Base-by-base conservation (phyloP, 2,113 vertebrate species). In the Oreochromis spilurus region DNA sequence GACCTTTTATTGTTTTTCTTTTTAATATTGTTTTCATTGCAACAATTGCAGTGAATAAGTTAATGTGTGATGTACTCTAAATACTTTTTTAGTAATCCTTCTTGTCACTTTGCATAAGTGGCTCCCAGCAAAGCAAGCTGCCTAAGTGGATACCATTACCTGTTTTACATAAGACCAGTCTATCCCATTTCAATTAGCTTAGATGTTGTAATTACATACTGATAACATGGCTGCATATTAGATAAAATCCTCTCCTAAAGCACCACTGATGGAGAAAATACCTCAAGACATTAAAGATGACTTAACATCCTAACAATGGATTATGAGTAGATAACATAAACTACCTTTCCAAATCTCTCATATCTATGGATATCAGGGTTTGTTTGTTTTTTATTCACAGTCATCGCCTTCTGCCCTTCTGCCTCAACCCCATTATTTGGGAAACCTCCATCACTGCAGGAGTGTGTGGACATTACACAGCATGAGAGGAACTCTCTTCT, bases 381-480 rank as follows among this genome's bases (percentile, higher is more conserved):
- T 19, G 12, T 36, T 1, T 16, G 65, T 50, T 10, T 17, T 79
- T 38, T 31, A 36, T 82, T 43, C 16, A 17, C 19, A 7, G 29
- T 45, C 79, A 60, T 77, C 6, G 21, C 77, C 87, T 81, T 88
- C 81, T 90, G 70, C 79, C 45, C 62, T 65, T 79, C 26, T 7
- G 1, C 79, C 86, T 83, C 78, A 60, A 45, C 65, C 48, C 21
- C 7, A 81, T 89, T 87, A 88, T 90, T 85, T 90, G 60, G 93
- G 93, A 94, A 93, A 91, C 85, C 93, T 94, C 91, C 92, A 88
- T 92, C 90, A 4, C 91, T 79, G 83, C 75, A 86, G 90, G 92
- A 84, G 82, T 58, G 81, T 43, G 62, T 86, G 88, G 67, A 89
- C 84, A 93, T 90, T 84, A 87, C 89, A 79, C 93, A 90, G 93